These are phyloP conservation scores for Pteronotus mesoamericanus DNA, from an alignment of 2,797 vertebrate genomes.

Conservation along the genomic window DNA sequence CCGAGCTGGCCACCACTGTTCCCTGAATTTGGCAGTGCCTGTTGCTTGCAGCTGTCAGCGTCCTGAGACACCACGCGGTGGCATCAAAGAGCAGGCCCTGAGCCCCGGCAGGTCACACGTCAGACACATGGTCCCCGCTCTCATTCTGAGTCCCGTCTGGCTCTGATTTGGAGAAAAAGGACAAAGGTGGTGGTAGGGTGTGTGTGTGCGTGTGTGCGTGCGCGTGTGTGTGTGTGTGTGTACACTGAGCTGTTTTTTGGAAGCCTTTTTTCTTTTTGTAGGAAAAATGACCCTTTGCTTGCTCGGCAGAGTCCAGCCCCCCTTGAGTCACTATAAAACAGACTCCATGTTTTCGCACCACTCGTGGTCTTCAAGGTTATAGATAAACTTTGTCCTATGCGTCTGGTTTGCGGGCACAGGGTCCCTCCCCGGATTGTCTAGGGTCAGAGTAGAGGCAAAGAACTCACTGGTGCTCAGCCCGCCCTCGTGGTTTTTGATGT, in stretches of 20 bases:
- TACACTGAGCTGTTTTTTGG: background rate
- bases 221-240: background rate
- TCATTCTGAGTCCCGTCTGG: slow-evolving; percentile 70
- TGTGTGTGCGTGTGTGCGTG: background rate
- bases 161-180: slow-evolving; percentile 75
- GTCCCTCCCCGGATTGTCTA: slow-evolving; percentile 96
- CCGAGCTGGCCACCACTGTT: slow-evolving; percentile 30
- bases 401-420: slow-evolving; percentile 85
- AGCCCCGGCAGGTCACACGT: slow-evolving; percentile 4
- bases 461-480: slow-evolving; percentile 92
- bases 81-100: slow-evolving; percentile 66
- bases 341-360: slow-evolving; percentile 99
- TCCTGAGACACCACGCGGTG: slow-evolving; percentile 66
- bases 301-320: slow-evolving; percentile 72
- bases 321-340: slow-evolving; percentile 91
- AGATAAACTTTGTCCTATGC: slow-evolving; percentile 98
- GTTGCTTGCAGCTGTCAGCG: slow-evolving; percentile 51
- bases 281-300: slow-evolving; percentile 81
- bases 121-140: slow-evolving; percentile 57
- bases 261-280: slow-evolving; percentile 56
- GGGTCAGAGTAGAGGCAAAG: slow-evolving; percentile 94
- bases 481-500: slow-evolving; percentile 94
- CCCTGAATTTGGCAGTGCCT: slow-evolving; percentile 59
- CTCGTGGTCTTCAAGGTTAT: slow-evolving; percentile 97
- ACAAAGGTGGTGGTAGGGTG: slow-evolving; percentile 61